Evolutionary conservation across 2,888 invertebrate genomes (phyloP), one percentile per base, ranked within the genome.

Genomic region (Synergus laeviventris): DNA sequence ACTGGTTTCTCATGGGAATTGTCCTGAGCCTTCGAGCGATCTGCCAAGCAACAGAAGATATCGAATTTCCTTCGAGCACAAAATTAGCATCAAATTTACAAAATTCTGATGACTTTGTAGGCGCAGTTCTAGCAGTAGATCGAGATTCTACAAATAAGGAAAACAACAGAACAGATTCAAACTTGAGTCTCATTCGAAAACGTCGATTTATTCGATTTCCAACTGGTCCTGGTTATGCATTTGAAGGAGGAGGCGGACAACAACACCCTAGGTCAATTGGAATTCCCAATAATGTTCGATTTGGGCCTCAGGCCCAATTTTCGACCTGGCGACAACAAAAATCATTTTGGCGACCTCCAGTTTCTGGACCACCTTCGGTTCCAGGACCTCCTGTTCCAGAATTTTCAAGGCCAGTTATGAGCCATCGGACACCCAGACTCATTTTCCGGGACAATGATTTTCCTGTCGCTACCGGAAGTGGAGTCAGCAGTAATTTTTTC

Each of bases 401-500:
- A 39, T 83, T 82, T 59, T 64, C 84, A 3, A 83, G 88, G 70
- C 90, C 89, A n/a, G 89, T 89, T 36, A 90, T 91, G 90, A 87
- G 87, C 2, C 91, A 91, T 77, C 86, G 91, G 64, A 89, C 89
- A 2, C 91, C 91, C 2, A 81, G 91, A 66, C 78, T 91, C 12
- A 89, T 91, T 56, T 91, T 91, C 74, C 87, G 91, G 4, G 91
- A 91, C 79, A 87, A 84, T 74, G 91, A 91, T 60, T 89, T 88
- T 77, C 86, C 89, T 18, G 83, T 88, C 2, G 83, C 86, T 21
- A 85, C 85, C 12, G 86, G 83, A 36, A 84, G 85, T 38, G 86
- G 86, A 4, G 82, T 84, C 75, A 85, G 86, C 56, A 83, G 82
- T 70, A 86, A 84, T 16, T 89, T 90, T 78, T 91, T 91, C 75